Base-by-base conservation (phyloP, 2,888 invertebrate species). In the Andrena flavipes region DNA sequence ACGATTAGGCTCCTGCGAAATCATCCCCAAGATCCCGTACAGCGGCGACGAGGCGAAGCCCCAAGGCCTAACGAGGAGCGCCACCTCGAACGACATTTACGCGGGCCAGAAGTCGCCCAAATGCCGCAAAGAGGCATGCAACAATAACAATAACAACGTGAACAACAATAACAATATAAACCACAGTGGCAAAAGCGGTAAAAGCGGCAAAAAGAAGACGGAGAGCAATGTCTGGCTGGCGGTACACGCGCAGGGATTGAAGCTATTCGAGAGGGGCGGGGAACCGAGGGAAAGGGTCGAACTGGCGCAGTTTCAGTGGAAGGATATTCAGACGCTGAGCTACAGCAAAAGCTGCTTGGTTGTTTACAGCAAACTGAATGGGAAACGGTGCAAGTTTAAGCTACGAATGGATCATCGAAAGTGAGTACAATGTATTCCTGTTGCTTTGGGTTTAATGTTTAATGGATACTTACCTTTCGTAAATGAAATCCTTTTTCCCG, bases 291-390 rank as follows among this genome's bases (percentile, higher is more conserved):
- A 94, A 60, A 90, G 93, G 76, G 82, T 86, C 3, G 92, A 93
- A 67, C 82, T 94, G n/a, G 92, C 92, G 4, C 91, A 93, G 83
- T 95, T 96, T 90, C 95, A 95, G 86, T 97, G 97, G 97, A 95
- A 96, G 88, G 96, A 96, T 86, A 97, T 97, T 88, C 97, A 97
- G 90, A 97, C 97, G 85, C 95, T 97, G 85, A 97, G 96, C 90
- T 97, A 96, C 91, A 97, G 96, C 90, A 97, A 97, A 92, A 96
- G 96, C 89, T 96, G 96, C 85, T 94, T 97, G 59, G 95, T 96
- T 8, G 95, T 95, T 90, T 93, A 94, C 93, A 91, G 96, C 49
- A 95, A 95, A 85, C 91, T 95, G 72, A 95, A 95, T 78, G 95
- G 95, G 13, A 96, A 95, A 87, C 95, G 95, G 60, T 94, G 95